Evolutionary conservation across 2,888 invertebrate species (phyloP).

Genomic region (Hydraecia micacea): DNA sequence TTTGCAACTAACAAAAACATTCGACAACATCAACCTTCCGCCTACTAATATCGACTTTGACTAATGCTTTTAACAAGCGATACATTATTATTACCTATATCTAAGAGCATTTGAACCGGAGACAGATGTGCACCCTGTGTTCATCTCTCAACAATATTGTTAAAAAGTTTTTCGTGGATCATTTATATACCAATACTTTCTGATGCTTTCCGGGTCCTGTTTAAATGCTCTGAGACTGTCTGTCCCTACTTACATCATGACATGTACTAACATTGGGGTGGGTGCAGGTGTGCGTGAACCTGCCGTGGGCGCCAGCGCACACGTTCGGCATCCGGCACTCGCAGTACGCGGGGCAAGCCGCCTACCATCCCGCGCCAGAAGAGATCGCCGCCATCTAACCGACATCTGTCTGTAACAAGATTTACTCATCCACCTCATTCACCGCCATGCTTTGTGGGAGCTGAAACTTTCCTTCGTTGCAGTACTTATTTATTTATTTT

Average conservation of each 20-base stretch:
- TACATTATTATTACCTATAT: constrained; percentile 18
- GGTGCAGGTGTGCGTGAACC: constrained; percentile 89
- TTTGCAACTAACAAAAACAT: constrained; percentile 49
- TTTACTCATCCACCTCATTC: constrained; percentile 63
- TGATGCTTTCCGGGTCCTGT: background rate
- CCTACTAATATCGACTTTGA: constrained; percentile 49
- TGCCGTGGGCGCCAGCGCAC: constrained; percentile 92
- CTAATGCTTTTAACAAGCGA: constrained; percentile 29
- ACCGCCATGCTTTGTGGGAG: constrained; percentile 58
- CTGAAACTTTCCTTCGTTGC: constrained; percentile 58
- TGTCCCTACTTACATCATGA: constrained; percentile 33
- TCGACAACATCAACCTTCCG: constrained; percentile 47
- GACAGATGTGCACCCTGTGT: background rate
- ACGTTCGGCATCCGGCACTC: constrained; percentile 95
- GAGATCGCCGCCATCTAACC: constrained; percentile 79
- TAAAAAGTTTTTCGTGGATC: background rate
- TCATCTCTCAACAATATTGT: background rate
- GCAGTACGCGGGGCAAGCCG: constrained; percentile 91
- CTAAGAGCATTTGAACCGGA: constrained; percentile 32
- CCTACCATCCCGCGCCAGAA: constrained; percentile 83
- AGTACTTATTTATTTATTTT: constrained; percentile 53
- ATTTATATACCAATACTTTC: background rate
- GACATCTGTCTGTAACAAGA: constrained; percentile 74
- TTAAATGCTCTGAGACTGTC: constrained; percentile 37
- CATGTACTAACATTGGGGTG: constrained; percentile 72